Percentiles rank a stretch among this genome's conserved stretches.
Evolutionary conservation across 2,113 vertebrate species (phyloP).

Genomic region (Pteropus alecto): DNA sequence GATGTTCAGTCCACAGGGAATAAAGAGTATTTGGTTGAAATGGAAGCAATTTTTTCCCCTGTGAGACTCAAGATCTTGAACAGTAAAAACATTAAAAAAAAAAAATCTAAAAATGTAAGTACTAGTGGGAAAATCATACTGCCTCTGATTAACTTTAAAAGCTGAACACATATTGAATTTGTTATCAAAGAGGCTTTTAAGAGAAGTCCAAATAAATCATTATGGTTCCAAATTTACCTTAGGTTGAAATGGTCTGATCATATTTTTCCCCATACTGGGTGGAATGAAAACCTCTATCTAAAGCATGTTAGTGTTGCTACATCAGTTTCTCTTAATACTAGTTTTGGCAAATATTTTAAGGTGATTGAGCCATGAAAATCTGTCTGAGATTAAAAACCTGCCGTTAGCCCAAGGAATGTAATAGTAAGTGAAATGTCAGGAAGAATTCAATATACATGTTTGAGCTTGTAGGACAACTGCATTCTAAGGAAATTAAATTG

Average conservation of each 20-base stretch:
- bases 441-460: neutral
- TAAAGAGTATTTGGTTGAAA: neutral
- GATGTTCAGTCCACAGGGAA: neutral
- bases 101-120: neutral
- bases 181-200: neutral
- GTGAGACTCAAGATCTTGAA: neutral
- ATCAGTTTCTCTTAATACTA: slow-evolving; percentile 29
- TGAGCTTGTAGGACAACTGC: slow-evolving; percentile 13
- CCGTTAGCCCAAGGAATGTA: neutral
- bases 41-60: neutral
- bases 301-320: neutral
- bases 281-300: neutral
- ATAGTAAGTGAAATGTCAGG: slow-evolving; percentile 49
- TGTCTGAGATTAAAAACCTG: slow-evolving; percentile 50
- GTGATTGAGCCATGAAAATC: slow-evolving; percentile 48
- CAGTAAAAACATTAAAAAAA: neutral
- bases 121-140: neutral
- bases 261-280: neutral
- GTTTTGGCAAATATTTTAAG: slow-evolving; percentile 39
- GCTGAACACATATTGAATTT: neutral
- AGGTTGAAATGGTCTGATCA: neutral
- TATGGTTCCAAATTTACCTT: slow-evolving; percentile 5
- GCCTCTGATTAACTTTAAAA: neutral
- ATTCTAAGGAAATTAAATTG: slow-evolving; percentile 9
- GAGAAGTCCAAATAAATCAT: neutral